Base-by-base conservation (phyloP, 2,888 invertebrate species). In the Drosophila longiperda region DNA sequence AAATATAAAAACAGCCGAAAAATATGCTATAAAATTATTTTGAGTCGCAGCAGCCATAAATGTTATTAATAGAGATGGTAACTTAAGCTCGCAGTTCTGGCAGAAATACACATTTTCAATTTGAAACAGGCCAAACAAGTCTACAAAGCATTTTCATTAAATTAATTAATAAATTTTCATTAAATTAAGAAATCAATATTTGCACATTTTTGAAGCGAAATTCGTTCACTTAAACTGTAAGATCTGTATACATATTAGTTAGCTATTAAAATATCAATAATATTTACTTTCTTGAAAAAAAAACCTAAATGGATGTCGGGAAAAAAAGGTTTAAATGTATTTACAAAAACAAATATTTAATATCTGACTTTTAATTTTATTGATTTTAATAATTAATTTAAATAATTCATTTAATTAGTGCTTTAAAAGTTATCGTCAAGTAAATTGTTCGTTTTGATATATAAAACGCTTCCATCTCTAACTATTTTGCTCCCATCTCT, bases 1-100 rank as follows among this genome's bases (percentile, higher is more conserved):
- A 92, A 92, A 92, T 91, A 92, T 91, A 92, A 91, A 91, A 91
- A 91, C 90, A 90, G 87, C 90, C 90, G 80, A 85, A 90, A 91
- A 90, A 88, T 91, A 89, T 87, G 86, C 88, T 84, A 91, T 91
- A 90, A 90, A 89, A 91, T 91, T 82, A 85, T 87, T 85, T 78
- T 65, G 63, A 69, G 67, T 50, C 68, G 58, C 65, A 66, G 33
- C 75, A 75, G 54, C 70, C 66, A 73, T 45, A 40, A 65, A 70
- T 61, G 48, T 34, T 52, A 23, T n/a, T 55, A 52, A 62, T 66
- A 80, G 65, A 63, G 81, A 66, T 75, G 67, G 20, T 3, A 54
- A n/a, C 26, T 32, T 34, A n/a, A n/a, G 11, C n/a, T 26, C 34
- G 23, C 50, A 48, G 15, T 15, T 54, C 17, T 26, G 12, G 23